Evolutionary conservation across 2,797 vertebrate species (phyloP).

Genomic region (Odontamblyopus lacepedii): DNA sequence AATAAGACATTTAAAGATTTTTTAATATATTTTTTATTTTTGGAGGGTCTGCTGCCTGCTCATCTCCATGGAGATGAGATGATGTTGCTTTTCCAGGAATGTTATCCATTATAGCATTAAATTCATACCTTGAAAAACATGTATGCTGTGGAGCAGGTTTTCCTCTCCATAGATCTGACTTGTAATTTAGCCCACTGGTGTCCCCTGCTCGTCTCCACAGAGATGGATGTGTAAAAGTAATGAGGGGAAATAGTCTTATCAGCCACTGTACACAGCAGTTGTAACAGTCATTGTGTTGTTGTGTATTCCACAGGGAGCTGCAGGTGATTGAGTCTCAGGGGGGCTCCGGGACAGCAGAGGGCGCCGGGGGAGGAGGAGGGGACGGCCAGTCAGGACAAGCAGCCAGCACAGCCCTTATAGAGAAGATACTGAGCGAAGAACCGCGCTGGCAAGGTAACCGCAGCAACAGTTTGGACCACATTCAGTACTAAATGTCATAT

Average conservation of each 20-base stretch:
- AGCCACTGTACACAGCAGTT: not conserved
- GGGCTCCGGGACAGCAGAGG: constrained; percentile 85
- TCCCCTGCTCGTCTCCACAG: too few relatives aligned
- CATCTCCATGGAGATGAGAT: not conserved
- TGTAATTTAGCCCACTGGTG: too few relatives aligned
- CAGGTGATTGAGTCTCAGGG: constrained; percentile 96
- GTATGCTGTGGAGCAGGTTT: too few relatives aligned
- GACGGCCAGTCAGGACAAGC: constrained; percentile 94
- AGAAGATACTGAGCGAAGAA: constrained; percentile 95
- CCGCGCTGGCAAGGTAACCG: constrained; percentile 93
- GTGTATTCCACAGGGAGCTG: constrained; percentile 83
- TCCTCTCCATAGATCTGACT: too few relatives aligned
- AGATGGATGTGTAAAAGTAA: too few relatives aligned
- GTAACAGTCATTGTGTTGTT: not conserved
- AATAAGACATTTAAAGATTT: not conserved
- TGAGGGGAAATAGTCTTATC: too few relatives aligned
- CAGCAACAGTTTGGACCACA: too few relatives aligned
- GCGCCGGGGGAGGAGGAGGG: constrained; percentile 71
- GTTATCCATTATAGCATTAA: not conserved
- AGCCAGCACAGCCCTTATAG: constrained; percentile 97
- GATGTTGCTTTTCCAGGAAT: not conserved
- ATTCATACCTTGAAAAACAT: too few relatives aligned
- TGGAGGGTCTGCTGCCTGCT: not conserved
- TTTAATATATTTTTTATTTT: not conserved
- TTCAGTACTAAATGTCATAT: too few relatives aligned